Base-by-base conservation (phyloP, 2,113 vertebrate genomes). In the Balaeniceps rex region DNA sequence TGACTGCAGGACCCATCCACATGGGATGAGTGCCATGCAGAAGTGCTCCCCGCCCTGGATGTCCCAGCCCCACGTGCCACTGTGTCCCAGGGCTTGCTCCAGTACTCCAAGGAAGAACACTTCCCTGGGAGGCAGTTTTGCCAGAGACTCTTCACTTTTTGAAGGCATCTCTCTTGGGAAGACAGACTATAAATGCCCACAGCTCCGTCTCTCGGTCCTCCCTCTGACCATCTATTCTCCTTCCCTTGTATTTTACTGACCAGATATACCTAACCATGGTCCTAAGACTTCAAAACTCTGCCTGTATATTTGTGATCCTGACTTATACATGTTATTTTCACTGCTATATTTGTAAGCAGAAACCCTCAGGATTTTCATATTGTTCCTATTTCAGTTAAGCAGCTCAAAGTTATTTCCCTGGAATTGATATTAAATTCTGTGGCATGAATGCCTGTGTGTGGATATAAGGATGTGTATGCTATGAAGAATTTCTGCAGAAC, bases 171-270 rank as follows among this genome's bases (percentile, higher is more conserved):
- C 16, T 66, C n/a, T 15, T 26, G 26, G 18, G 21, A 33, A 51
- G 17, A 22, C 26, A 54, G 49, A 14, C 10, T 0, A 2, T 0
- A 0, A 40, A 31, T 2, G 0, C 14, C 29, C 55, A 47, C 29
- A 7, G 4, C 52, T 78, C n/a, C 8, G 0, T 8, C 38, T 13
- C 26, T 23, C 3, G 4, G 10, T 38, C 19, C 34, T 80, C 23
- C 9, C 63, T 36, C 40, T 68, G 52, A 49, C 14, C 17, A 10
- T 8, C 58, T 29, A 2, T 57, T 36, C 42, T 86, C 31, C 11
- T 65, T 36, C 61, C 51, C 12, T 11, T 4, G 4, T 29, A 13
- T 25, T 64, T 77, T 55, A 34, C 19, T n/a, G 10, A 78, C 26
- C n/a, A 66, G 13, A 54, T 8, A 49, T 2, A 42, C 6, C 51